A percentile compares a stretch with the other conserved stretches of the same genome.
phyloP scores from a whole-genome alignment of 2,888 invertebrate genomes.

The Ophion slaviceki region DNA sequence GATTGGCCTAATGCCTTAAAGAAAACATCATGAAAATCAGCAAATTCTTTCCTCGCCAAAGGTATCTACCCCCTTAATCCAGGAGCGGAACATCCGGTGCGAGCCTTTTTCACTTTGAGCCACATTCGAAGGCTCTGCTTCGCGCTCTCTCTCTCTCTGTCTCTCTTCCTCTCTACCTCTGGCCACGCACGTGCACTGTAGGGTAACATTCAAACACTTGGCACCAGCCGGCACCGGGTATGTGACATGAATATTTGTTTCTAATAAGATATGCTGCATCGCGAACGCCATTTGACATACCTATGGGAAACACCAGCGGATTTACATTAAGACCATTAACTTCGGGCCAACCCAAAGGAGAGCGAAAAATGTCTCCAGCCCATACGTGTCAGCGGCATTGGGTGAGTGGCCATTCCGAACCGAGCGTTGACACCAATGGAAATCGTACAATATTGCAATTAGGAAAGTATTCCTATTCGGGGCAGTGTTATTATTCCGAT shows the following conservation, averaged over 20 bases:
- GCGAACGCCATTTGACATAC: constrained; percentile 78
- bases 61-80: neutral
- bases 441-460: neutral
- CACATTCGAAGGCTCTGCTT: constrained; percentile 8
- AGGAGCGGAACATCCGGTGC: neutral
- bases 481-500: neutral
- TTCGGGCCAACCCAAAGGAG: constrained; percentile 41
- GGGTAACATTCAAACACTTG: constrained; percentile 83
- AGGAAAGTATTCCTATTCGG: neutral
- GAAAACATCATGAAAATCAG: too few species aligned
- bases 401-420: neutral
- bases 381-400: neutral
- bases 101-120: neutral
- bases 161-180: constrained; percentile 59
- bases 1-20: too few species aligned
- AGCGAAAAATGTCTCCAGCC: neutral
- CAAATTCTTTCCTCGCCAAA: too few species aligned
- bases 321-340: constrained; percentile 77
- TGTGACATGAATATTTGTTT: constrained; percentile 84
- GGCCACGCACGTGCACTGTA: constrained; percentile 80
- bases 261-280: constrained; percentile 83
- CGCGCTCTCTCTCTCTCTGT: constrained; percentile 29
- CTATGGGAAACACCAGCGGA: constrained; percentile 60
- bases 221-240: constrained; percentile 83
- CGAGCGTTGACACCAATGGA: neutral